Evolutionary conservation across 2,888 invertebrate species (phyloP).

Genomic region (Thecophora atra): DNA sequence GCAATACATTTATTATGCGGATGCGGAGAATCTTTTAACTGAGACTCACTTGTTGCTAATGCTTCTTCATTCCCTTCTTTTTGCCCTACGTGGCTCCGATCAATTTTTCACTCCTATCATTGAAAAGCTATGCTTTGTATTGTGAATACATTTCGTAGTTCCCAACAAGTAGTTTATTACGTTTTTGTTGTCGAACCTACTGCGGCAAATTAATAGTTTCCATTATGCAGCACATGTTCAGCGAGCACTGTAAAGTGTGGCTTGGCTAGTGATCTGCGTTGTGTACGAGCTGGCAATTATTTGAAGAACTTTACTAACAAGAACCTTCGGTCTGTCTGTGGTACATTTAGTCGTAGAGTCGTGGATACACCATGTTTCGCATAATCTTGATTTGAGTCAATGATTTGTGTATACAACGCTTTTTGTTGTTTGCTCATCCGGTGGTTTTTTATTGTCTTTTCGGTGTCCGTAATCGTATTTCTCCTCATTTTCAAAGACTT

Average conservation of each 20-base stretch:
- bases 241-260: neutral
- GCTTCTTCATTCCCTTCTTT: neutral
- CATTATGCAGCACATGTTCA: slow-evolving; percentile 5
- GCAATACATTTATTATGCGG: slow-evolving; percentile 3
- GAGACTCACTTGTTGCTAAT: neutral
- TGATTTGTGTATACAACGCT: neutral
- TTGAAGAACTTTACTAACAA: neutral
- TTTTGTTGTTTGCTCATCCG: neutral
- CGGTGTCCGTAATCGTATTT: no score
- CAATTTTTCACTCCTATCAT: no score
- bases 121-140: neutral
- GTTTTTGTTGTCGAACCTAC: neutral
- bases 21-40: neutral
- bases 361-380: neutral
- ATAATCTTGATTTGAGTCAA: slow-evolving; percentile 9
- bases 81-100: no score
- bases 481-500: no score
- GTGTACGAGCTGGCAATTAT: slow-evolving; percentile 4
- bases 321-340: neutral
- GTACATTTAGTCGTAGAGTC: neutral
- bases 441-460: neutral
- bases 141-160: neutral
- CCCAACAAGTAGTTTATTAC: neutral
- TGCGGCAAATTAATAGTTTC: neutral
- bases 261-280: neutral